Evolutionary conservation across 2,797 vertebrate species (phyloP).

Genomic region (Anabas testudineus): DNA sequence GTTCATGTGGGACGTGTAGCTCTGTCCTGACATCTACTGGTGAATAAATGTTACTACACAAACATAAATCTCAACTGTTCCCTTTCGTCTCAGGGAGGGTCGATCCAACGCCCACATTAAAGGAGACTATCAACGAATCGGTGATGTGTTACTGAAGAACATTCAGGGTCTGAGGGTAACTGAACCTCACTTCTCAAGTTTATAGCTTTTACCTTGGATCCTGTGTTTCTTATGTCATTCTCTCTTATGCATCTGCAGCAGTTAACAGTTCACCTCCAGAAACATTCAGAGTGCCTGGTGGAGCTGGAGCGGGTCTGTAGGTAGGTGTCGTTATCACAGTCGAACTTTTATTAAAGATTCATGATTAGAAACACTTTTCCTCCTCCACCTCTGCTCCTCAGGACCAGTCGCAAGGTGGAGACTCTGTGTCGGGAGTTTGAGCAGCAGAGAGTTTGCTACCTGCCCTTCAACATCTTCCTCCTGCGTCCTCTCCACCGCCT

Average conservation of each 20-base stretch:
- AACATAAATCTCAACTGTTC: not conserved
- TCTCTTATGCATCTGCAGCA: slow-evolving; percentile 77
- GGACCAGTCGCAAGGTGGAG: slow-evolving; percentile 88
- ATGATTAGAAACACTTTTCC: no score
- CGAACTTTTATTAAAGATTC: no score
- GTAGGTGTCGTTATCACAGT: slow-evolving; percentile 54
- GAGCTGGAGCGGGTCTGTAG: slow-evolving; percentile 87
- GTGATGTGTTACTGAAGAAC: slow-evolving; percentile 93
- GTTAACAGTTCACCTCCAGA: slow-evolving; percentile 90
- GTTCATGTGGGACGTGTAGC: slow-evolving; percentile 15
- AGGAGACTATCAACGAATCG: slow-evolving; percentile 94
- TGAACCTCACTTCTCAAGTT: not conserved
- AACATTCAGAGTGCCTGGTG: slow-evolving; percentile 91
- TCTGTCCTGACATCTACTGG: slow-evolving; percentile 64
- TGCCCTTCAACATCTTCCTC: slow-evolving; percentile 95
- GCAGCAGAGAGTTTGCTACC: slow-evolving; percentile 95
- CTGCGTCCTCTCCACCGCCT: slow-evolving; percentile 95
- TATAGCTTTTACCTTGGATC: not conserved
- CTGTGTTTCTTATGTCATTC: not conserved
- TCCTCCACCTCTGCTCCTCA: slow-evolving; percentile 55
- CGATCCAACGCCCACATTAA: slow-evolving; percentile 93
- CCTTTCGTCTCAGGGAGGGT: slow-evolving; percentile 86
- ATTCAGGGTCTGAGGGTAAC: slow-evolving; percentile 92
- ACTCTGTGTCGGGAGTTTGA: slow-evolving; percentile 92
- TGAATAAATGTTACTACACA: slow-evolving; percentile 6